Conservation (phyloP, 2,888 invertebrate species). For the Alviniconcha strummeri region DNA sequence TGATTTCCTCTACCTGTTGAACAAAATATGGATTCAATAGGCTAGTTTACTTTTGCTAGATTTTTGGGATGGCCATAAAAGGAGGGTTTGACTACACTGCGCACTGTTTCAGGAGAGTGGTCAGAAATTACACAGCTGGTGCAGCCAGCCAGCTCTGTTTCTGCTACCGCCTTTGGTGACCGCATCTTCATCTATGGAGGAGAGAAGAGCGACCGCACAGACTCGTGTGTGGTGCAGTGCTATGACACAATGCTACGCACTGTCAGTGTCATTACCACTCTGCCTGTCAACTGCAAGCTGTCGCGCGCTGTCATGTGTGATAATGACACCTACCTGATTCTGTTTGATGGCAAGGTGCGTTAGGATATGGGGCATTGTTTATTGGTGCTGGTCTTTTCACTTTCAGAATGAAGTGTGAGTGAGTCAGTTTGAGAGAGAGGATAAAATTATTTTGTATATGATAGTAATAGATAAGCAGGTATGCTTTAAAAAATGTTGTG, state of each 20-base stretch:
- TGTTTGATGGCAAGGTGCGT: constrained; percentile 57
- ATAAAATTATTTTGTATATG: no score
- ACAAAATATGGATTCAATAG: no score
- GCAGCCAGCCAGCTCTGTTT: constrained; percentile 60
- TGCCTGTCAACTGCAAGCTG: constrained; percentile 61
- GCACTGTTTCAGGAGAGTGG: constrained; percentile 43
- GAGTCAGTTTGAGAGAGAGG: no score
- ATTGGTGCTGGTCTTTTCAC: no score
- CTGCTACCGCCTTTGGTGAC: constrained; percentile 60
- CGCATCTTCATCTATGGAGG: constrained; percentile 62
- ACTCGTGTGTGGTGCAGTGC: constrained; percentile 61
- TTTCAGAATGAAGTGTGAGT: no score
- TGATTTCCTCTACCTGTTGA: no score
- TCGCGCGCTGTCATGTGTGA: constrained; percentile 60
- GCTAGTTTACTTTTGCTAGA: no score
- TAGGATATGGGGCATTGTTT: not conserved
- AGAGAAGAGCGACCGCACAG: constrained; percentile 62
- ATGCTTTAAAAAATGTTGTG: no score
- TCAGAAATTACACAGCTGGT: constrained; percentile 50
- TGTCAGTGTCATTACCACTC: constrained; percentile 52
- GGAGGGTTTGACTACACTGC: no score
- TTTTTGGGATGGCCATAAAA: no score
- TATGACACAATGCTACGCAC: constrained; percentile 57
- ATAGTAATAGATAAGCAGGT: no score
- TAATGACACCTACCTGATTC: constrained; percentile 57